phyloP scores from a whole-genome alignment of 2,797 vertebrate genomes.

The Erpetoichthys calabaricus region DNA sequence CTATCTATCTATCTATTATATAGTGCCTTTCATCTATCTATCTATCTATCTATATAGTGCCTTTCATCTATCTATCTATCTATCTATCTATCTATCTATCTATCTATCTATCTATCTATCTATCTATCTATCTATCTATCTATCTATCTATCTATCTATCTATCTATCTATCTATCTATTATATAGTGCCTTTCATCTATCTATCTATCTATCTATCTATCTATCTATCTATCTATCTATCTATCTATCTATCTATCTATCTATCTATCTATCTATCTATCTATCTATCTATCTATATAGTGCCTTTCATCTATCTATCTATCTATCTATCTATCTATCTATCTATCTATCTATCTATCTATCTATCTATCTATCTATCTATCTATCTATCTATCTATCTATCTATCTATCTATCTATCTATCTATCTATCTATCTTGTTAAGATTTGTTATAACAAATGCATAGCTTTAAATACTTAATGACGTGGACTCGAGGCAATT shows the following conservation, averaged over 20 bases:
- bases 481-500: no score
- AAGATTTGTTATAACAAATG: no score
- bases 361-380: neutral
- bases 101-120: neutral
- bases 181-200: neutral
- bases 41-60: no score
- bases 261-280: neutral
- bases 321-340: neutral
- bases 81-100: neutral
- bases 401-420: neutral
- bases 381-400: neutral
- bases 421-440: no score
- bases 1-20: no score
- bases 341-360: neutral
- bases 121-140: neutral
- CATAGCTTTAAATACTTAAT: no score
- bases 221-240: neutral
- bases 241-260: neutral
- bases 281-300: neutral
- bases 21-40: no score
- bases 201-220: neutral
- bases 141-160: neutral
- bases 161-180: neutral
- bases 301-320: neutral
- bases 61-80: neutral